Evolutionary conservation across 2,888 invertebrate species (phyloP), one percentile per base, ranked within the genome.

Genomic region (Latheticus oryzae): DNA sequence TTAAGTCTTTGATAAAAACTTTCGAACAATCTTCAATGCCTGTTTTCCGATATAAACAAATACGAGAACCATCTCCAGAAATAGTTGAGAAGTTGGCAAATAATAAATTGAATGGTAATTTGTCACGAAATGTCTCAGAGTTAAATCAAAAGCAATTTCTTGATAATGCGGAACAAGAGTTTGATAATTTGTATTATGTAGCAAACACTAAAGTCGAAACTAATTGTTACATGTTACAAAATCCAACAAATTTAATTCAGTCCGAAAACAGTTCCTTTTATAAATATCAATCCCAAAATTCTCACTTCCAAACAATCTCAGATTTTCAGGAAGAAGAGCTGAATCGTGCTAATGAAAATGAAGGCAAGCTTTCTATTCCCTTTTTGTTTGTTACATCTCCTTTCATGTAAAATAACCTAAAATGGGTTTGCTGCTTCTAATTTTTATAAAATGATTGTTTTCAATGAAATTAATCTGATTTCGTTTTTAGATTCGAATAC

Each of bases 21-120:
- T 87, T 86, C 65, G 87, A 87, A 67, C 82, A 85, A 66, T 84
- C 83, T n/a, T 80, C 81, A n/a, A 76, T 82, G 72, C 84, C 85
- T 1, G 70, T 79, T 2, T 76, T 84, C 70, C 81, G 81, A 51
- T 81, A 82, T 64, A 84, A 84, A 63, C 81, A 82, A 62, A 78
- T 81, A 30, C 73, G 77, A 33, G 77, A 78, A 19, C 73, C 74
- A 4, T 57, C 73, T 5, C 75, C 75, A 1, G 74, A 73, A 43
- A 71, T 76, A 1, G 72, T 73, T 0, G 75, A 76, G 53, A 75
- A 71, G 62, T 45, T 72, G 5, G 55, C 30, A 9, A 13, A 37
- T 4, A 9, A 4, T 7, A 19, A 7, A 5, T 9, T 21, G 11
- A 13, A 37, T 4, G 12, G 5, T 7, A 19, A 7, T 7, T 9